A percentile compares a stretch with the other conserved stretches of the same genome.
Evolutionary conservation across 2,888 invertebrate species (phyloP).

Genomic region (Oxytorus armatus): DNA sequence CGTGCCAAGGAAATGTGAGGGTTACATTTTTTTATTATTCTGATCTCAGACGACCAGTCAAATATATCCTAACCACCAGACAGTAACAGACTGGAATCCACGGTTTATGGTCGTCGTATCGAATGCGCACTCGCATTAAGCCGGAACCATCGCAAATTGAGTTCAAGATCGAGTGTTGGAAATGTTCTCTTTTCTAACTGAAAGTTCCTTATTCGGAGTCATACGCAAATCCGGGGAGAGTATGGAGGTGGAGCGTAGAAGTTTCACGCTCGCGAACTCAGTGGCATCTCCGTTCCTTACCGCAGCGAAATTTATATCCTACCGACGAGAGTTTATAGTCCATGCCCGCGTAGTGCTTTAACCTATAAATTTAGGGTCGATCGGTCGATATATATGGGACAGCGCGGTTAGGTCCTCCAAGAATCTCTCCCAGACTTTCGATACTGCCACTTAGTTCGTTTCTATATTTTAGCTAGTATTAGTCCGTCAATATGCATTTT

Average conservation of each 20-base stretch:
- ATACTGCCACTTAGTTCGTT: slow-evolving; percentile 8
- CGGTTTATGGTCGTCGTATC: slow-evolving; percentile 32
- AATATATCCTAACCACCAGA: slow-evolving; percentile 10
- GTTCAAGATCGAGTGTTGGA: slow-evolving; percentile 46
- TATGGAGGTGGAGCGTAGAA: slow-evolving; percentile 2
- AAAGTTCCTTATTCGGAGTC: slow-evolving; percentile 49
- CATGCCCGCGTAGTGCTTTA: slow-evolving; percentile 36
- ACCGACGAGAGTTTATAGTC: slow-evolving; percentile 60
- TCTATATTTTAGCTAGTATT: slow-evolving; percentile 37
- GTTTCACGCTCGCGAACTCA: slow-evolving; percentile 52
- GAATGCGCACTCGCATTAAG: slow-evolving; percentile 36
- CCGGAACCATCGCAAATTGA: slow-evolving; percentile 53
- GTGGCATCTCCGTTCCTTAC: slow-evolving; percentile 41
- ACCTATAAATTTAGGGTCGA: slow-evolving; percentile 59
- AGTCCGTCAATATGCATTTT: slow-evolving; percentile 19
- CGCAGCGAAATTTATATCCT: slow-evolving; percentile 64
- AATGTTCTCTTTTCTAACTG: slow-evolving; percentile 39
- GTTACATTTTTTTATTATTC: slow-evolving; percentile 5
- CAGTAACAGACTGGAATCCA: slow-evolving; percentile 28
- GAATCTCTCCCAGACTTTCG: slow-evolving; percentile 42
- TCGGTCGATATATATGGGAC: slow-evolving; percentile 2
- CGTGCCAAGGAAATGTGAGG: neutral
- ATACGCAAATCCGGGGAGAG: slow-evolving; percentile 26
- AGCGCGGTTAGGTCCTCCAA: slow-evolving; percentile 21
- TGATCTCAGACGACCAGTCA: neutral